Conservation (phyloP, 2,113 vertebrate species). For the Hymenochirus boettgeri region DNA sequence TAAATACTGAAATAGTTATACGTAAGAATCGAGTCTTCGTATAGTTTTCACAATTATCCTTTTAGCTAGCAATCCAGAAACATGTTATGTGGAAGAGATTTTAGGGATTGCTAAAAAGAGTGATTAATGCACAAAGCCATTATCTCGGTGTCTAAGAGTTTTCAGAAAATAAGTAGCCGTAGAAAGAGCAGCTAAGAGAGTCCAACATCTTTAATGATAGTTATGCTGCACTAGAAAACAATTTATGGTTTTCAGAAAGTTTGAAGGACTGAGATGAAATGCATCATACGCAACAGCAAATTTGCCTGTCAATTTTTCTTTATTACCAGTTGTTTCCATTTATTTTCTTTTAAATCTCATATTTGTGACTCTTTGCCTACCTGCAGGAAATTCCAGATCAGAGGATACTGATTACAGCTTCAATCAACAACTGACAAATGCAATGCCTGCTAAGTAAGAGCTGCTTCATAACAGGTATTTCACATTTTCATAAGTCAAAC, state of each 20-base stretch:
- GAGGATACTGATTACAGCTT: conserved; percentile 63
- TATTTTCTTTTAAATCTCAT: conserved; percentile 69
- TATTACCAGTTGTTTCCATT: conserved; percentile 66
- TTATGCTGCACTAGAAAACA: conserved; percentile 62
- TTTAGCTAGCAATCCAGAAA: too few relatives aligned
- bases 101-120: conserved; percentile 18
- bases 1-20: too few relatives aligned
- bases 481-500: conserved; percentile 69
- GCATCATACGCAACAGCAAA: conserved; percentile 64
- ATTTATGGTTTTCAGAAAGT: conserved; percentile 75
- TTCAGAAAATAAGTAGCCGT: conserved; percentile 53
- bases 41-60: too few relatives aligned
- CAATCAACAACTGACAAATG: conserved; percentile 61
- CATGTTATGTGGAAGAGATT: conserved; percentile 2
- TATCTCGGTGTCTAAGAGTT: conserved; percentile 48
- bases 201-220: conserved; percentile 61
- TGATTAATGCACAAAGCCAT: conserved; percentile 45
- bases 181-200: conserved; percentile 62
- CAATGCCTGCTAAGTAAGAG: conserved; percentile 55
- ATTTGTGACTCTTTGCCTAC: conserved; percentile 60
- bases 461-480: conserved; percentile 66
- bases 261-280: conserved; percentile 66
- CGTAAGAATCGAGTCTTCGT: too few relatives aligned
- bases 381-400: conserved; percentile 57
- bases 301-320: conserved; percentile 68